These are phyloP conservation scores for Gari tellinella DNA, from an alignment of 2,888 invertebrate species.

Conservation along the genomic window DNA sequence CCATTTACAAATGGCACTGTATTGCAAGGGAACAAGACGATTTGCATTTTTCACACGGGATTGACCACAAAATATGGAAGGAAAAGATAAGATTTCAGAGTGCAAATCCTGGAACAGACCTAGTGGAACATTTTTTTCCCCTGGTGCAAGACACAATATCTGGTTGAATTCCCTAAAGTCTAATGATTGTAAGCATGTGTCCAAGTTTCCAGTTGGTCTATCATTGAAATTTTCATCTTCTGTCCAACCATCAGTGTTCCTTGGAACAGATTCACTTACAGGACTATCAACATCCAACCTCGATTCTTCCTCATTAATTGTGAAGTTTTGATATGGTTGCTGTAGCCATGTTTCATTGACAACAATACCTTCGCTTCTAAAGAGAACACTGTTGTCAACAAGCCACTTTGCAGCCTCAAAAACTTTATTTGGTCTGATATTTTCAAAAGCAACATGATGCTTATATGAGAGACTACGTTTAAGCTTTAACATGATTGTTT, in stretches of 20 bases:
- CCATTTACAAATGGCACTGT: slow-evolving; percentile 35
- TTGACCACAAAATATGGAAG: slow-evolving; percentile 36
- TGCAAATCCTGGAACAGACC: slow-evolving; percentile 19
- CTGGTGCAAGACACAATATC: slow-evolving; percentile 30
- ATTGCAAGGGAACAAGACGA: slow-evolving; percentile 34
- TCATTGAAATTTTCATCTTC: slow-evolving; percentile 17
- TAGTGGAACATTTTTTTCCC: slow-evolving; percentile 17
- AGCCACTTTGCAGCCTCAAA: slow-evolving; percentile 52
- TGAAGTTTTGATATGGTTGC: background rate
- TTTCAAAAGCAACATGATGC: slow-evolving; percentile 46
- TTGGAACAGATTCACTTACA: too few species aligned
- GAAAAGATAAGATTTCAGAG: slow-evolving; percentile 32
- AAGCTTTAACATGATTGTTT: too few species aligned
- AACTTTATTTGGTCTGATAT: slow-evolving; percentile 46
- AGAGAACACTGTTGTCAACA: slow-evolving; percentile 42
- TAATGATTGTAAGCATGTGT: slow-evolving; percentile 25
- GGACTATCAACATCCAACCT: too few species aligned
- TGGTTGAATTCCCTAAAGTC: slow-evolving; percentile 44
- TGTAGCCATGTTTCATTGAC: slow-evolving; percentile 33
- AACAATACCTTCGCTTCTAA: slow-evolving; percentile 36
- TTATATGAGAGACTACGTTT: slow-evolving; percentile 37
- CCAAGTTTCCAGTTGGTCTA: slow-evolving; percentile 27
- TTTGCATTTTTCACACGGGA: slow-evolving; percentile 8
- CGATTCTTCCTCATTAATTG: background rate
- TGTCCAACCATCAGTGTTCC: slow-evolving; percentile 11